Evolutionary conservation across 2,797 vertebrate genomes (phyloP), one percentile per base, ranked within the genome.

Genomic region (Hydrocynus forskahlii): DNA sequence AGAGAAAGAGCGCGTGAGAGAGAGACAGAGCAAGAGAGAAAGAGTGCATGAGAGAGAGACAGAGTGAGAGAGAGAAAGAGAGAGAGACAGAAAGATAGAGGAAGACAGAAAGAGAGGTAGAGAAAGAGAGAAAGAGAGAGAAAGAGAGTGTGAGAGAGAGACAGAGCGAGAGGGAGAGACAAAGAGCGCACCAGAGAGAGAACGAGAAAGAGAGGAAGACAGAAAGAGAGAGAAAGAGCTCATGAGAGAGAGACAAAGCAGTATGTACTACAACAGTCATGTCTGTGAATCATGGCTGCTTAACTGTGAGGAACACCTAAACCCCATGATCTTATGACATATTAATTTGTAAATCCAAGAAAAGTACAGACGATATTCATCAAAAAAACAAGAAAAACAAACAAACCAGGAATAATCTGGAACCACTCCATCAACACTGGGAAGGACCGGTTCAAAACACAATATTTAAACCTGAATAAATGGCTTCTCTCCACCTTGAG

Each of bases 91-190:
- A 29, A 1, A 29, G 29, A 29, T 1, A 29, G 29, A 29, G 29
- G 55, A 68, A 29, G 23, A 79, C 7, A 69, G 5, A 29, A 14
- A 4, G 25, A 55, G 29, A 29, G 29, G 3, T 3, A 29, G 29
- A 29, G 1, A 29, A 29, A 29, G 1, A 29, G 29, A 29, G 50
- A 60, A 16, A 79, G 66, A 78, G 76, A 81, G 80, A 67, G 63
- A 66, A 78, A 86, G 35, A 40, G 23, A 45, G 19, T 76, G 60
- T 78, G 76, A 84, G 82, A 73, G 59, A 66, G 79, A 85, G 35
- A 62, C 38, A 67, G 21, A 60, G 23, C 50, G 13, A 81, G 55
- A 79, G 10, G 1, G 43, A 45, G 43, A 10, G 43, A 79, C 13
- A 35, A 57, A 43, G 80, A n/a, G n/a, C n/a, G n/a, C n/a, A n/a